A percentile compares a stretch with the other conserved stretches of the same genome.
phyloP scores from a whole-genome alignment of 2,888 invertebrate species.

The Eristalinus aeneus region DNA sequence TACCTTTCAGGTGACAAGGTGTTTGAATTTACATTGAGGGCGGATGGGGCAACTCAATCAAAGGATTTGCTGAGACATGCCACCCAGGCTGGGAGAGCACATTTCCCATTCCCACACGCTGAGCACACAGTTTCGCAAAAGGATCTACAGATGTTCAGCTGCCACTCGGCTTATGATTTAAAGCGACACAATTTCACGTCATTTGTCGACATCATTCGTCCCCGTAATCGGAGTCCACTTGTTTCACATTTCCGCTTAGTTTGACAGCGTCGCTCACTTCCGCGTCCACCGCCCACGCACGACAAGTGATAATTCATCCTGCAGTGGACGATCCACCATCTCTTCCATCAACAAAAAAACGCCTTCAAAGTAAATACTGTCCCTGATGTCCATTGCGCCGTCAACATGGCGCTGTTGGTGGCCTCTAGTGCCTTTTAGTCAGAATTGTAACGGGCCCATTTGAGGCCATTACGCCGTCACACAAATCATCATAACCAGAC shows the following conservation, averaged over 20 bases:
- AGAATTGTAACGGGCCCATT: background rate
- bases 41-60: background rate
- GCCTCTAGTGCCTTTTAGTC: background rate
- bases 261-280: background rate
- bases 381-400: background rate
- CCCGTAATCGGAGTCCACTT: background rate
- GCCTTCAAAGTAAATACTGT: background rate
- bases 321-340: background rate
- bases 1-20: background rate
- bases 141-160: too few relatives aligned
- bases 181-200: background rate
- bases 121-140: background rate
- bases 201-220: background rate
- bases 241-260: background rate
- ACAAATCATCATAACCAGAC: conserved; percentile 57
- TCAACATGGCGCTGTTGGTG: background rate
- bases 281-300: background rate
- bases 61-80: background rate
- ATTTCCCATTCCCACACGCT: too few relatives aligned
- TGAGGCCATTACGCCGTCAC: conserved; percentile 26
- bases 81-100: too few relatives aligned
- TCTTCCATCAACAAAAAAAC: background rate
- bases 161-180: background rate
- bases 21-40: background rate
- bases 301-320: background rate